These are phyloP conservation scores for Phoxinus dragarum DNA, from an alignment of 2,797 vertebrate genomes.

Conservation along the genomic window DNA sequence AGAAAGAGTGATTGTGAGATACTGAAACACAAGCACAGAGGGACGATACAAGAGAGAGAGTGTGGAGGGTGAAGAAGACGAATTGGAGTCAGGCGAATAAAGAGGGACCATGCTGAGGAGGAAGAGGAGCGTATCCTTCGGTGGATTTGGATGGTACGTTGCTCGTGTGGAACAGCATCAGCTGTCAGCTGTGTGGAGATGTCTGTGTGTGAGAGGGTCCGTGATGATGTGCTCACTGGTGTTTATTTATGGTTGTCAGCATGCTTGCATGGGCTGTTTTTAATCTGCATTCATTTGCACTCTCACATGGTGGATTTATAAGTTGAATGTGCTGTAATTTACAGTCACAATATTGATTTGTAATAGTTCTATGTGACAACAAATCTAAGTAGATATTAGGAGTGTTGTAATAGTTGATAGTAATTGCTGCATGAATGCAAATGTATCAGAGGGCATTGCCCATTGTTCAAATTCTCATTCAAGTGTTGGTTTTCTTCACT, in stretches of 20 bases:
- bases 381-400: neutral
- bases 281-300: slow-evolving; percentile 18
- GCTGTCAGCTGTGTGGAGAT: slow-evolving; percentile 39
- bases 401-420: neutral
- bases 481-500: neutral
- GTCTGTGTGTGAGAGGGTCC: slow-evolving; percentile 29
- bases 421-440: neutral
- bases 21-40: slow-evolving; percentile 37
- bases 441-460: neutral
- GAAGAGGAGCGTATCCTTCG: slow-evolving; percentile 82
- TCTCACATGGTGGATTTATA: neutral
- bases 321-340: neutral
- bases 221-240: slow-evolving; percentile 7
- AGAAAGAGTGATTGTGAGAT: slow-evolving; percentile 42
- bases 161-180: slow-evolving; percentile 50
- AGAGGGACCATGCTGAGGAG: slow-evolving; percentile 79
- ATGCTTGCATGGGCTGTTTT: slow-evolving; percentile 43
- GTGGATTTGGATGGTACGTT: slow-evolving; percentile 80
- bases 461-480: neutral
- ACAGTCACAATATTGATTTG: slow-evolving; percentile 3
- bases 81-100: slow-evolving; percentile 63
- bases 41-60: slow-evolving; percentile 10
- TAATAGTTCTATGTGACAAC: neutral
- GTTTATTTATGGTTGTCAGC: slow-evolving; percentile 38
- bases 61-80: slow-evolving; percentile 51